Evolutionary conservation across 37 sponge, comb jelly and placozoan genomes (phyloP).

Genomic region (Geodia barretti): DNA sequence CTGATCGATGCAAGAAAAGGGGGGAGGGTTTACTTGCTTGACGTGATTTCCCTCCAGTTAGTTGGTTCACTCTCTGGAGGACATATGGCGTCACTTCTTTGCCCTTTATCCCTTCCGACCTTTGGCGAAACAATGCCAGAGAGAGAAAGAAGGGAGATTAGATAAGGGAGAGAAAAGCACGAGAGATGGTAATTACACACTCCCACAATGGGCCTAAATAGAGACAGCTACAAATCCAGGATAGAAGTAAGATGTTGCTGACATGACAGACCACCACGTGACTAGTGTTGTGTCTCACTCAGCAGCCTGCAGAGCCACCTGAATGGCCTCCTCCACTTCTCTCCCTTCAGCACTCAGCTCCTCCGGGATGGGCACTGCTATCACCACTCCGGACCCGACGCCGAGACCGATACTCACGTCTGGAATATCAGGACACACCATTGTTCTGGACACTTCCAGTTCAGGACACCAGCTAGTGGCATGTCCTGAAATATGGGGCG

Average conservation of each 20-base stretch:
- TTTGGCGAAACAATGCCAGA: too few species aligned
- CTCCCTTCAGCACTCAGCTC: constrained; percentile 47
- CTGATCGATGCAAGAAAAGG: not conserved
- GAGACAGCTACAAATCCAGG: too few species aligned
- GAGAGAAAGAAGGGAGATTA: not conserved
- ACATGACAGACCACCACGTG: too few species aligned
- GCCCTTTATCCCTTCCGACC: constrained; percentile 60
- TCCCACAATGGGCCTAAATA: not conserved
- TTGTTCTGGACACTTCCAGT: not conserved
- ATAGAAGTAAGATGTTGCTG: too few species aligned
- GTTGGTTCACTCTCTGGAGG: constrained; percentile 75
- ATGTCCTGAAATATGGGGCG: not conserved
- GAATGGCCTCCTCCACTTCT: constrained; percentile 76
- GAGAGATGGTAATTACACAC: not conserved
- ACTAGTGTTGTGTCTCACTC: constrained; percentile 51
- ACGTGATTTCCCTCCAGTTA: constrained; percentile 80
- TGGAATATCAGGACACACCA: constrained; percentile 7
- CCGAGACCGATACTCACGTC: constrained; percentile 44
- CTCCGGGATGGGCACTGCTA: constrained; percentile 89
- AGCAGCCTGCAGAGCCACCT: constrained; percentile 71
- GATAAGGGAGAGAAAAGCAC: not conserved
- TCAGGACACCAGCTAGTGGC: not conserved
- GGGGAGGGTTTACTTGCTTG: constrained; percentile 87
- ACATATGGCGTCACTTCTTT: constrained; percentile 90
- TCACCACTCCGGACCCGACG: constrained; percentile 73